Conservation (phyloP, 1,140 invertebrate genomes). For the Drosophila ironensis region DNA sequence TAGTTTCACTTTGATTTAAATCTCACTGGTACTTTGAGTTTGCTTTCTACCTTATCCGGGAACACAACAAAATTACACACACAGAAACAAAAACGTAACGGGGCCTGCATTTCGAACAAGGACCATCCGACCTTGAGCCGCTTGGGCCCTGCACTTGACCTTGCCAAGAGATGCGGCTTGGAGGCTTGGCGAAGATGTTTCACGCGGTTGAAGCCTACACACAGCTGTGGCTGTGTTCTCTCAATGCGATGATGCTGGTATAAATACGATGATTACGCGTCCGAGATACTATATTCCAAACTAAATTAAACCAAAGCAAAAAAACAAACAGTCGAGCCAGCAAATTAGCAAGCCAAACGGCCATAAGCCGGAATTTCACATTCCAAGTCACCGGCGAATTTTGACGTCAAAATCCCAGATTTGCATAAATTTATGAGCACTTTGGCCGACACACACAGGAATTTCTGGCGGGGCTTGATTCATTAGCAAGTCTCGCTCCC, state of each 20-base stretch:
- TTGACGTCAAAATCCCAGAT: slow-evolving; percentile 72
- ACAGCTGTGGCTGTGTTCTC: slow-evolving; percentile 32
- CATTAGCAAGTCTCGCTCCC: slow-evolving; percentile 51
- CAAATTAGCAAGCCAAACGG: slow-evolving; percentile 60
- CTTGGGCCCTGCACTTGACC: slow-evolving; percentile 40
- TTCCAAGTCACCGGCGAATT: slow-evolving; percentile 56
- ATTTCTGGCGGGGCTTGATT: slow-evolving; percentile 70
- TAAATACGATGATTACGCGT: slow-evolving; percentile 37
- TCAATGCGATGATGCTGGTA: not conserved
- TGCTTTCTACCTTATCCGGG: too few species aligned
- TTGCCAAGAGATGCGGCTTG: slow-evolving; percentile 10
- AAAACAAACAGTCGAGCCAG: slow-evolving; percentile 28
- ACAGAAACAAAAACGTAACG: too few species aligned
- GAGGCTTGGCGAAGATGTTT: not conserved
- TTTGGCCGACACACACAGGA: slow-evolving; percentile 51
- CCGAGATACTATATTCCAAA: slow-evolving; percentile 50
- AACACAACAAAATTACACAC: too few species aligned
- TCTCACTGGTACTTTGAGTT: not conserved
- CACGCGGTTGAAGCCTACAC: not conserved
- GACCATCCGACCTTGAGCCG: slow-evolving; percentile 37
- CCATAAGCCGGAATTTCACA: slow-evolving; percentile 66
- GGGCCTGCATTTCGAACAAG: too few species aligned
- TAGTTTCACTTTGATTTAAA: slow-evolving; percentile 36
- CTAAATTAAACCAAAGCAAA: slow-evolving; percentile 1
- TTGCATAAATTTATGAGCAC: slow-evolving; percentile 63